Conservation (phyloP, 2,797 vertebrate genomes). For the Danionella dracula region DNA sequence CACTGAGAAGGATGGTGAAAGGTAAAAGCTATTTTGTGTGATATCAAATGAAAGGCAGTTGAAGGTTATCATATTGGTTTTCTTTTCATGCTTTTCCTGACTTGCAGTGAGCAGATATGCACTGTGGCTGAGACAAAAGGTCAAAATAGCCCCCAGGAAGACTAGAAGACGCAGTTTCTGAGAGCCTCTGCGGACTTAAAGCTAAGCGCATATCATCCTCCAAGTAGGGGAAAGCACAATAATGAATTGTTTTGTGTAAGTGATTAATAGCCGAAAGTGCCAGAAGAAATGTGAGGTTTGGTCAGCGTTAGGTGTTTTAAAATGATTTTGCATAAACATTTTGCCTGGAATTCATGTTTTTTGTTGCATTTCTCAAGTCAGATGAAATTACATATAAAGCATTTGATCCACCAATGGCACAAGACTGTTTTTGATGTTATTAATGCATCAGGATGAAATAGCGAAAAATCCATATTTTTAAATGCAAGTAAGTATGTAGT, state of each 20-base stretch:
- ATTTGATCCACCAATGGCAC: too few species aligned
- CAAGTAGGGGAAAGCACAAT: not conserved
- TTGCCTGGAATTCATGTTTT: too few species aligned
- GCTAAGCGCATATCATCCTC: not conserved
- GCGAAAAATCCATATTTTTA: too few species aligned
- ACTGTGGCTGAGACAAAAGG: constrained; percentile 55
- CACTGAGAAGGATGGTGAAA: constrained; percentile 28
- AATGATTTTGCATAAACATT: too few species aligned
- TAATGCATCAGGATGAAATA: too few species aligned
- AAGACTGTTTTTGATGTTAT: too few species aligned
- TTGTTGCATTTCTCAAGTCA: too few species aligned
- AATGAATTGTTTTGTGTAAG: constrained; percentile 1
- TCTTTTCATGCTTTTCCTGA: constrained; percentile 27
- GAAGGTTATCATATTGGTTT: not conserved
- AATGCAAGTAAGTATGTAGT: too few species aligned
- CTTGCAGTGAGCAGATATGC: constrained; percentile 56
- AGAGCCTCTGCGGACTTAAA: not conserved
- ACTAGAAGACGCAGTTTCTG: constrained; percentile 47
- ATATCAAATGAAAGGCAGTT: not conserved
- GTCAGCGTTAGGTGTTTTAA: too few species aligned
- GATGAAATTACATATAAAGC: too few species aligned
- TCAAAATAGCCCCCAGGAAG: constrained; percentile 65
- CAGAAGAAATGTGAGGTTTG: not conserved
- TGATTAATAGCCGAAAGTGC: not conserved
- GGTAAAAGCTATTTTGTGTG: not conserved